Evolutionary conservation across 2,797 vertebrate species (phyloP), one percentile per base, ranked within the genome.

Genomic region (Coregonus ussuriensis): DNA sequence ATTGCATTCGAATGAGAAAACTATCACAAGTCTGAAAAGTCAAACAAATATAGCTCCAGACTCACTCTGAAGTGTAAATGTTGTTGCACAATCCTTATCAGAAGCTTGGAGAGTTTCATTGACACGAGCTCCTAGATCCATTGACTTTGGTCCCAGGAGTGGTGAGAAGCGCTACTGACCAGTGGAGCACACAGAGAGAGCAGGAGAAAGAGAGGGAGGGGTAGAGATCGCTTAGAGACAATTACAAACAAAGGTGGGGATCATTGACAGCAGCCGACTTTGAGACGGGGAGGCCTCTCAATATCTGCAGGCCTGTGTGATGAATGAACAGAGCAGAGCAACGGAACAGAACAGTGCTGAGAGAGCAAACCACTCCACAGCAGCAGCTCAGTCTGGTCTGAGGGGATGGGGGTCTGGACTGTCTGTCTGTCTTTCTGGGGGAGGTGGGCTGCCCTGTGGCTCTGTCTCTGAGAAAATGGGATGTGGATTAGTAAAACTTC

Each of bases 171-270:
- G 81, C 77, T 65, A 63, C 62, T 68, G 74, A 31, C 63, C 33
- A 72, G 33, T 69, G 53, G 65, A 71, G 37, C 63, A 65, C 53
- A 77, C 63, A 72, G 74, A 54, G 67, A 52, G 74, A 74, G 71
- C 52, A 72, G 31, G 79, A 62, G 74, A 41, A 80, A 62, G 37
- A 31, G 72, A 31, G 31, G 31, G 69, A 78, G 72, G 73, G 75
- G 70, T 78, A 84, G 81, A 83, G 81, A 80, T 81, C 76, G 72
- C 74, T 83, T 69, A 77, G 62, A 84, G 82, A 85, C 87, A 80
- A 84, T 84, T 83, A 75, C 79, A 79, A 88, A 80, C 79, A 84
- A 77, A 86, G 78, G 82, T 82, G 78, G 79, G 82, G 82, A 82
- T 84, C 78, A 84, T 86, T 86, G 82, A 84, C 82, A 81, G 77